Percentiles rank a stretch among this genome's conserved stretches.
phyloP scores from a whole-genome alignment of 2,888 invertebrate genomes.

The Thyatira batis region DNA sequence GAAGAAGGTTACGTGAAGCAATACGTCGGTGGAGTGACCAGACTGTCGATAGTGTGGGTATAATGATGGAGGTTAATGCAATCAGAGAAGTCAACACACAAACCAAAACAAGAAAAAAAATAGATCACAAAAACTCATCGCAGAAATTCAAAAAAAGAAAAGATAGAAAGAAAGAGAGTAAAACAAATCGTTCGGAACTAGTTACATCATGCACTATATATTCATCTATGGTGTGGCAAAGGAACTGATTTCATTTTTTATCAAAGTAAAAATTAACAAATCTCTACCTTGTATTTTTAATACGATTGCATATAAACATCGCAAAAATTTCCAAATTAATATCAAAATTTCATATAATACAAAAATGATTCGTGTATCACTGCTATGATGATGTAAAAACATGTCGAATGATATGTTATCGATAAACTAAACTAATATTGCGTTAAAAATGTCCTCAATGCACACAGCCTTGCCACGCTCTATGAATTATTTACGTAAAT shows the following conservation, averaged over 20 bases:
- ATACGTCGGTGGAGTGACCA: slow-evolving; percentile 54
- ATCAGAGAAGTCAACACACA: slow-evolving; percentile 43
- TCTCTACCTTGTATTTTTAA: slow-evolving; percentile 66
- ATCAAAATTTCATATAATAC: slow-evolving; percentile 53
- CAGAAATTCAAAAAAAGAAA: slow-evolving; percentile 38
- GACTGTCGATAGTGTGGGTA: slow-evolving; percentile 63
- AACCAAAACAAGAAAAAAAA: slow-evolving; percentile 38
- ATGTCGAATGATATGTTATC: slow-evolving; percentile 69
- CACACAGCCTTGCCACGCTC: slow-evolving; percentile 89
- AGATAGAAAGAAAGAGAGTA: slow-evolving; percentile 48
- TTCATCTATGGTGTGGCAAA: slow-evolving; percentile 82
- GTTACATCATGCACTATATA: slow-evolving; percentile 71
- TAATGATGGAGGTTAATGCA: slow-evolving; percentile 69
- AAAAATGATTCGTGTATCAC: slow-evolving; percentile 75
- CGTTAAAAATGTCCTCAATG: slow-evolving; percentile 83
- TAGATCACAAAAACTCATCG: slow-evolving; percentile 48
- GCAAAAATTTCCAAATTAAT: slow-evolving; percentile 65
- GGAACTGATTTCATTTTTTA: slow-evolving; percentile 75
- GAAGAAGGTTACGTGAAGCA: slow-evolving; percentile 54
- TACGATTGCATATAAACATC: slow-evolving; percentile 57
- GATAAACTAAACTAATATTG: slow-evolving; percentile 77
- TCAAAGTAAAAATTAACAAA: slow-evolving; percentile 59
- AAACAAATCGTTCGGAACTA: slow-evolving; percentile 61
- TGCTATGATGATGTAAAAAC: slow-evolving; percentile 74
- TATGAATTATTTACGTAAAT: slow-evolving; percentile 77